These are phyloP conservation scores for Megaptera novaeangliae DNA, from an alignment of 2,113 vertebrate species.

Conservation along the genomic window DNA sequence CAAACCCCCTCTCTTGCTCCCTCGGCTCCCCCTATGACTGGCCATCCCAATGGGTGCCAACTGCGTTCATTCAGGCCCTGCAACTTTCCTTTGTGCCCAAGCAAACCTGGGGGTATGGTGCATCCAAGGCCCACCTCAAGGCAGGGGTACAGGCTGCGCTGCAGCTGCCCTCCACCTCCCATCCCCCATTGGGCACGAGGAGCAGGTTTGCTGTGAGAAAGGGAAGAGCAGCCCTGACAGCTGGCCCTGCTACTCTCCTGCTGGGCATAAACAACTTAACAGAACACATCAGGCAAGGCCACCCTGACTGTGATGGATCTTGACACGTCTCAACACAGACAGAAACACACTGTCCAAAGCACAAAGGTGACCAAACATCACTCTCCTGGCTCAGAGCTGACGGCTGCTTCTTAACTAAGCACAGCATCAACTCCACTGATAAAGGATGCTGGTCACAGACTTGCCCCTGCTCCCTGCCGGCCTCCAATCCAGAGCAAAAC, in stretches of 20 bases:
- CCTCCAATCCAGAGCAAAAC: neutral
- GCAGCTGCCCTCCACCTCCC: neutral
- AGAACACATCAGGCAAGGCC: neutral
- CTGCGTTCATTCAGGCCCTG: neutral
- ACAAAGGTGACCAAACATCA: neutral
- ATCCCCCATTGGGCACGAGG: neutral
- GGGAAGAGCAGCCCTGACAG: neutral
- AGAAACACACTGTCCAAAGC: neutral
- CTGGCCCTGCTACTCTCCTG: neutral
- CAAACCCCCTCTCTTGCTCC: neutral
- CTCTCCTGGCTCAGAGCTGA: neutral
- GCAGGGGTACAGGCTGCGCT: neutral
- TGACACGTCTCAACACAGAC: neutral
- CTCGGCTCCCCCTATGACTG: neutral
- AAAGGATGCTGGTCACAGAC: rapidly evolving
- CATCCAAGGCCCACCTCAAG: neutral
- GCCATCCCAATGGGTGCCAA: neutral
- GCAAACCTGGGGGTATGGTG: neutral
- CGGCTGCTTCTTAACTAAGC: neutral
- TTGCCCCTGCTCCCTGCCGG: neutral
- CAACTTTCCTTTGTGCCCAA: neutral
- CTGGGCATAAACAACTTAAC: too few relatives aligned
- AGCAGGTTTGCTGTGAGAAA: neutral
- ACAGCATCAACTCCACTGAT: neutral
- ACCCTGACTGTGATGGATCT: rapidly evolving